A percentile compares a stretch with the other conserved stretches of the same genome.
These are phyloP conservation scores for Epinotia demarniana DNA, from an alignment of 2,888 invertebrate genomes.

Conservation along the genomic window DNA sequence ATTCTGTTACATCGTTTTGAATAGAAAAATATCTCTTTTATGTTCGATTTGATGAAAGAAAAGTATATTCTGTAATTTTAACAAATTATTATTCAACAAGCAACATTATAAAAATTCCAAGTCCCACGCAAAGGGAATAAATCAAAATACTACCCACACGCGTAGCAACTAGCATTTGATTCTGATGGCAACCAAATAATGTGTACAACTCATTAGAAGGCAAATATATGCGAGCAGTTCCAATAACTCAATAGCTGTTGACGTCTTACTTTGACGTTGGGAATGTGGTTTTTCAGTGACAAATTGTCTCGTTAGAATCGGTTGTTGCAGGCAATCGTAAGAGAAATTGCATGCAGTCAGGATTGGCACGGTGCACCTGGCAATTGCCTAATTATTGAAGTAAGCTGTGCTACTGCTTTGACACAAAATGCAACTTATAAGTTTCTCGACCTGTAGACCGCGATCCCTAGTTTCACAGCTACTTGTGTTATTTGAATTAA, in stretches of 20 bases:
- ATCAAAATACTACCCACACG: background rate
- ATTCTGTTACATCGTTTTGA: background rate
- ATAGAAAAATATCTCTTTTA: background rate
- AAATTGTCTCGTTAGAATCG: slow-evolving; percentile 40
- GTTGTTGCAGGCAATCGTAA: slow-evolving; percentile 17
- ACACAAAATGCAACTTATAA: background rate
- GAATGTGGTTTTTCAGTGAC: slow-evolving; percentile 37
- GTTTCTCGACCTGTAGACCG: too few species aligned
- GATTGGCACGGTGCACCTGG: background rate
- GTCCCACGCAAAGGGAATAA: background rate
- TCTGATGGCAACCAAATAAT: slow-evolving; percentile 50
- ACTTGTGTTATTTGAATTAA: too few species aligned
- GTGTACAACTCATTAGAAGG: slow-evolving; percentile 56
- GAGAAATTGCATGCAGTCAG: slow-evolving; percentile 6
- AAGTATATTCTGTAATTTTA: background rate
- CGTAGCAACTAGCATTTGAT: slow-evolving; percentile 46
- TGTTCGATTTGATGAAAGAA: background rate
- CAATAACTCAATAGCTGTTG: slow-evolving; percentile 34
- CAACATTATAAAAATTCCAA: background rate
- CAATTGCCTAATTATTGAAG: background rate
- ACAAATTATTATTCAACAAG: background rate
- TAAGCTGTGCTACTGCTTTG: background rate
- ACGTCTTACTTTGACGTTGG: slow-evolving; percentile 35
- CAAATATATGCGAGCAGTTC: slow-evolving; percentile 40
- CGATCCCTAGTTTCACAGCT: too few species aligned